Evolutionary conservation across 1,140 invertebrate species (phyloP).

Genomic region (Pararge aegeria): DNA sequence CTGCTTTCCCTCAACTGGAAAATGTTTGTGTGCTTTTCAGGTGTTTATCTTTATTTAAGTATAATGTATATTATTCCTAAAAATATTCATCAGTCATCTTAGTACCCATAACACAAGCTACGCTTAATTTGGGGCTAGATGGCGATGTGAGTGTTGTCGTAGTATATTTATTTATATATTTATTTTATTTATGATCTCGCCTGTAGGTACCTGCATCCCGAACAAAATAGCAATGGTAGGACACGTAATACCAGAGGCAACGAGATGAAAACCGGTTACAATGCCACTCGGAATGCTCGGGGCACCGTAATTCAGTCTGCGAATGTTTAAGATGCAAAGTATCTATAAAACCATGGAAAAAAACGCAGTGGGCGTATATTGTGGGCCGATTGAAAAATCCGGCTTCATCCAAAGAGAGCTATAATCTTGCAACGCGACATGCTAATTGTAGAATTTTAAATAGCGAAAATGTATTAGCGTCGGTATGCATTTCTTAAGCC

Average conservation of each 20-base stretch:
- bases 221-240: no score
- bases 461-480: not conserved
- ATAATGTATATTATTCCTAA: no score
- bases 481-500: not conserved
- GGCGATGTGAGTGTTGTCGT: no score
- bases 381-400: not conserved
- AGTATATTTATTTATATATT: no score
- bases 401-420: not conserved
- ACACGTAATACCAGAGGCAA: conserved; percentile 5
- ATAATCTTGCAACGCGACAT: not conserved
- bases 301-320: conserved; percentile 12
- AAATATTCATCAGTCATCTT: no score
- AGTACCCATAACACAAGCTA: no score
- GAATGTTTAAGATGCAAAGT: conserved; percentile 8
- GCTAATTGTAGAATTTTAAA: not conserved
- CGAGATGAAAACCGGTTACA: conserved; percentile 1
- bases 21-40: no score
- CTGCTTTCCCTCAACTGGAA: no score
- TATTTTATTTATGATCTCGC: no score
- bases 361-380: not conserved
- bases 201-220: no score
- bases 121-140: no score
- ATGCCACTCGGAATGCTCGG: conserved; percentile 7
- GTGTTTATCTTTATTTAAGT: no score
- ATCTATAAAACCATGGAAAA: not conserved